A percentile compares a stretch with the other conserved stretches of the same genome.
phyloP scores from a whole-genome alignment of 2,797 vertebrate species.

The Aldrovandia affinis region DNA sequence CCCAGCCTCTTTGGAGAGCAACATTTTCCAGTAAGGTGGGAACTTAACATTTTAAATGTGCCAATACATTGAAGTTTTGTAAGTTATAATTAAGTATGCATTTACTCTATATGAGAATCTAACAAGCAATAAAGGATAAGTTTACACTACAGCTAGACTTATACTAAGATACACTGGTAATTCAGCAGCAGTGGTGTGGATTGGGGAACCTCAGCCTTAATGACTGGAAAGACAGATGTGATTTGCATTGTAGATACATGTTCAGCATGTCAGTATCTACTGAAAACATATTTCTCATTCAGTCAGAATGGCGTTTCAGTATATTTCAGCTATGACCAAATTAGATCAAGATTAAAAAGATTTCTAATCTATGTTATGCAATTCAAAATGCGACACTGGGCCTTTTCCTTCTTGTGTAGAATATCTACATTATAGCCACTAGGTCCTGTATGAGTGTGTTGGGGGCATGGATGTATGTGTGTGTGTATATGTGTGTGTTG shows the following conservation, averaged over 20 bases:
- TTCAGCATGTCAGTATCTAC: not conserved
- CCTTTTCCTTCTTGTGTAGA: conserved; percentile 19
- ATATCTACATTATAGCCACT: not conserved
- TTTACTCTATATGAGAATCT: not conserved
- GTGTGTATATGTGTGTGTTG: conserved; percentile 37
- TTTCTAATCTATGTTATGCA: conserved; percentile 49
- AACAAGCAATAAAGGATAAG: not conserved
- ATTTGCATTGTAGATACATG: not conserved
- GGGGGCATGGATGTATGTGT: conserved; percentile 9
- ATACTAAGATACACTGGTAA: not conserved
- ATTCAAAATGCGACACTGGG: not conserved
- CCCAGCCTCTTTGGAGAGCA: not conserved
- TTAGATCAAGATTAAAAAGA: not conserved
- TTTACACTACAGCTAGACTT: not conserved
- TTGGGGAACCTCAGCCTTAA: not conserved
- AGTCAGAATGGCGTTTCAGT: not conserved
- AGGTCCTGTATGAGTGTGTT: conserved; percentile 20
- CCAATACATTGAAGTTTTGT: not conserved
- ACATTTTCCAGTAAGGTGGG: not conserved
- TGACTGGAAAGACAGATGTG: not conserved
- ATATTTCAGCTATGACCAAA: not conserved
- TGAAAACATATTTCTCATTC: not conserved
- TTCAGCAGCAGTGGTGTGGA: not conserved
- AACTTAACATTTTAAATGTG: not conserved
- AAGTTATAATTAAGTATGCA: not conserved